A percentile compares a stretch with the other conserved stretches of the same genome.
Evolutionary conservation across 2,113 vertebrate species (phyloP).

Genomic region (Ictalurus punctatus): DNA sequence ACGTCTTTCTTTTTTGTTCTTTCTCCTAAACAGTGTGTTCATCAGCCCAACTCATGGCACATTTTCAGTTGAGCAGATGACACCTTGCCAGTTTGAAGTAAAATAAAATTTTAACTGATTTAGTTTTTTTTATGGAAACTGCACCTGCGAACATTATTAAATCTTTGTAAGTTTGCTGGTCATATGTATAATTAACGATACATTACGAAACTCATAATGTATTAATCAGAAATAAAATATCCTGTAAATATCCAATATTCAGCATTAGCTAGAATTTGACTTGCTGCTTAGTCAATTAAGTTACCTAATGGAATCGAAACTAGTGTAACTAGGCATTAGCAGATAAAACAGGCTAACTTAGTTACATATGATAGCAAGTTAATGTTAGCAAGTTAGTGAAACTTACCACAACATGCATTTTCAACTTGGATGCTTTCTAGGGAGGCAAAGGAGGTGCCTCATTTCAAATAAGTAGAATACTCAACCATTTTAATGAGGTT

Average conservation of each 20-base stretch:
- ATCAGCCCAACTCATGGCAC: not conserved
- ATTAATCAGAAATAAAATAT: no score
- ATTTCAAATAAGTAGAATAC: not conserved
- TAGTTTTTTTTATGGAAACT: not conserved
- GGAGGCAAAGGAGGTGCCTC: not conserved
- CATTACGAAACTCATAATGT: no score
- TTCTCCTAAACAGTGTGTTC: not conserved
- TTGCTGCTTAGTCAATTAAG: no score
- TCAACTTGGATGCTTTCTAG: not conserved
- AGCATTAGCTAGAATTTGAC: not conserved
- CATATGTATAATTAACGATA: not conserved
- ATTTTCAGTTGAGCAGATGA: not conserved
- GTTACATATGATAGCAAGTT: not conserved
- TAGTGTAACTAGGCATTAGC: not conserved
- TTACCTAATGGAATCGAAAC: not conserved
- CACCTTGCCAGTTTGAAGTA: not conserved
- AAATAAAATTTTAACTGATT: not conserved
- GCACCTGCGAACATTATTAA: not conserved
- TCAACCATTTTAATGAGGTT: not conserved
- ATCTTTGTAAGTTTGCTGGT: not conserved
- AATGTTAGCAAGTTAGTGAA: not conserved
- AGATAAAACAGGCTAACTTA: not conserved
- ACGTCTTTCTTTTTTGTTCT: not conserved
- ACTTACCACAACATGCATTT: not conserved
- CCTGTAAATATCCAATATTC: not conserved